Base-by-base conservation (phyloP, 2,888 invertebrate species). In the Thalpophila matura region DNA sequence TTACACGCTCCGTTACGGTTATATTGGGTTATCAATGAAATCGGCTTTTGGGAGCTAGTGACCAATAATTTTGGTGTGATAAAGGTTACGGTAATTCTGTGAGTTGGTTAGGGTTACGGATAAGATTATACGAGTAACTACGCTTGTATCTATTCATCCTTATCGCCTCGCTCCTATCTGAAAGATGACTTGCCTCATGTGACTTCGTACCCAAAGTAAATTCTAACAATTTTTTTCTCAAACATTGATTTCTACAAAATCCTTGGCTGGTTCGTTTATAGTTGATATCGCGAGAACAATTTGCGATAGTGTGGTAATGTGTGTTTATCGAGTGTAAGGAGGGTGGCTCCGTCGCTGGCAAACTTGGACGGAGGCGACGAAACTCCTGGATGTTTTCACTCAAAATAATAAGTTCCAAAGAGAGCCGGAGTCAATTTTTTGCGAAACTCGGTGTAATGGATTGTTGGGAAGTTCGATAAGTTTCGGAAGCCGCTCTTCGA, bases 381-480 rank as follows among this genome's bases (percentile, higher is more conserved):
- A 91, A 91, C 90, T 91, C 88, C 81, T 85, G 88, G 91, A 91
- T 91, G 90, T 93, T 94, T 94, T 93, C 91, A 89, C 92, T 94
- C 91, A 93, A 94, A 93, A 94, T 94, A 94, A 94, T 94, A 95
- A 94, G 91, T 93, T 91, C 89, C 87, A 80, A 84, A 82, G 81
- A 82, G 84, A 74, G 79, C 67, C 76, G 63, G 89, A 93, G 91
- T 91, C 82, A 91, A 89, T 93, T 94, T 95, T 94, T 94, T 91
- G 89, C 91, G 87, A 92, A 93, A 94, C 92, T 92, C 89, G 89
- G 93, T 93, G 94, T 94, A 94, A 94, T 94, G 93, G 94, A 93
- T 95, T 95, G 94, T 94, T 92, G 92, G 90, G 79, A 93, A 94
- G 85, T 95, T 93, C 91, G 91, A 95, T 94, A 95, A 95, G 91